Evolutionary conservation across 2,888 invertebrate genomes (phyloP).

Genomic region (Formica aserva): DNA sequence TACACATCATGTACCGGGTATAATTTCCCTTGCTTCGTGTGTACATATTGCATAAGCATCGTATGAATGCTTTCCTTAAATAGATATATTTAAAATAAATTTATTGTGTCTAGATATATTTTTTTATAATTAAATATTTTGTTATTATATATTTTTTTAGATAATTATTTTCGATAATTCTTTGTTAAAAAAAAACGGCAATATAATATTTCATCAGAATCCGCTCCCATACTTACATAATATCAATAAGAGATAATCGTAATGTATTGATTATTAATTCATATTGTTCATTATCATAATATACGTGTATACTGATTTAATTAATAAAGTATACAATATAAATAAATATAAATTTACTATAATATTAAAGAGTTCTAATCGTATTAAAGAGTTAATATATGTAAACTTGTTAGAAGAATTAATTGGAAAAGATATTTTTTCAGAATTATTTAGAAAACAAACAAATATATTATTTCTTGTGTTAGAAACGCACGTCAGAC

Average conservation of each 20-base stretch:
- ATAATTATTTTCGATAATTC: not conserved
- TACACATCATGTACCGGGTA: not conserved
- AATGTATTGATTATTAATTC: constrained; percentile 29
- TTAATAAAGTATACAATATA: constrained; percentile 12
- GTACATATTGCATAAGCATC: not conserved
- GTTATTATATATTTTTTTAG: not conserved
- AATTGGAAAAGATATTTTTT: not conserved
- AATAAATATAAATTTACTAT: constrained; percentile 20
- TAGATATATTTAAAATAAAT: not conserved
- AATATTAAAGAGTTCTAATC: not conserved
- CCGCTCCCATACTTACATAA: not conserved
- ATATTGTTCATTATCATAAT: constrained; percentile 41
- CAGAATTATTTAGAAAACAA: not conserved
- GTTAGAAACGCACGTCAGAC: not conserved
- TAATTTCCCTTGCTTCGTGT: constrained; percentile 2
- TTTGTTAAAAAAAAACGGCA: not conserved
- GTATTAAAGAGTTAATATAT: not conserved
- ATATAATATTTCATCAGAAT: not conserved
- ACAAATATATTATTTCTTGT: not conserved
- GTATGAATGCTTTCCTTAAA: not conserved
- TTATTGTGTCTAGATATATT: not conserved
- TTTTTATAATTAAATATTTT: not conserved
- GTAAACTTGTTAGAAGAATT: not conserved
- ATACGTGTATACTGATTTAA: not conserved
- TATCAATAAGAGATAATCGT: constrained; percentile 11